phyloP scores from a whole-genome alignment of 2,888 invertebrate genomes.

The Hypena proboscidalis region DNA sequence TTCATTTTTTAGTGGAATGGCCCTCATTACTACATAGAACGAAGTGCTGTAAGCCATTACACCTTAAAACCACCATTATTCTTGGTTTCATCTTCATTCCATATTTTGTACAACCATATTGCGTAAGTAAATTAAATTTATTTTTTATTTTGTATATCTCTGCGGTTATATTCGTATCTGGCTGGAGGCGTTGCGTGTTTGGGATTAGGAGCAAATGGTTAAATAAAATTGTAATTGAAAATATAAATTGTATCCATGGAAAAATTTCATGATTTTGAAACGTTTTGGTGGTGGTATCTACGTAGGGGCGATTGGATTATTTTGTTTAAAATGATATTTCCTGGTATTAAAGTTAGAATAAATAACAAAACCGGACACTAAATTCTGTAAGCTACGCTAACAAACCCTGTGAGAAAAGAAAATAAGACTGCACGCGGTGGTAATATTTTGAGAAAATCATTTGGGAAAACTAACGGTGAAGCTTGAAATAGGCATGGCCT shows the following conservation, averaged over 20 bases:
- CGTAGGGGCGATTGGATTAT: too few species aligned
- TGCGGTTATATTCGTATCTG: background rate
- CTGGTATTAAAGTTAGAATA: too few species aligned
- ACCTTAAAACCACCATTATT: constrained; percentile 65
- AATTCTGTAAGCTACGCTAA: too few species aligned
- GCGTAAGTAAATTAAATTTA: constrained; percentile 27
- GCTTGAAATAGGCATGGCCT: background rate
- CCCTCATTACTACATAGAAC: constrained; percentile 72
- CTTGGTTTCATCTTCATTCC: constrained; percentile 60
- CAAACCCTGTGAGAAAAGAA: too few species aligned
- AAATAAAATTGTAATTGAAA: constrained; percentile 7
- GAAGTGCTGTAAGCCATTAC: constrained; percentile 69
- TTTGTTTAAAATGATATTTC: too few species aligned
- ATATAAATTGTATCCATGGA: constrained; percentile 1
- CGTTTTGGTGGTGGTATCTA: too few species aligned
- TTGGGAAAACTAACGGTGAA: constrained; percentile 3
- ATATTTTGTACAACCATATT: constrained; percentile 49
- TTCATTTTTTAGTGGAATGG: constrained; percentile 71
- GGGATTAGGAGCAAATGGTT: constrained; percentile 5
- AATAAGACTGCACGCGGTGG: background rate
- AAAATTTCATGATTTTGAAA: too few species aligned
- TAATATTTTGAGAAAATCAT: constrained; percentile 4
- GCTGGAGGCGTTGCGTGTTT: background rate
- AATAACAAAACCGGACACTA: too few species aligned
- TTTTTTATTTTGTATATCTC: constrained; percentile 23